A percentile compares a stretch with the other conserved stretches of the same genome.
Evolutionary conservation across 2,888 invertebrate species (phyloP).

Genomic region (Calameuta filiformis): DNA sequence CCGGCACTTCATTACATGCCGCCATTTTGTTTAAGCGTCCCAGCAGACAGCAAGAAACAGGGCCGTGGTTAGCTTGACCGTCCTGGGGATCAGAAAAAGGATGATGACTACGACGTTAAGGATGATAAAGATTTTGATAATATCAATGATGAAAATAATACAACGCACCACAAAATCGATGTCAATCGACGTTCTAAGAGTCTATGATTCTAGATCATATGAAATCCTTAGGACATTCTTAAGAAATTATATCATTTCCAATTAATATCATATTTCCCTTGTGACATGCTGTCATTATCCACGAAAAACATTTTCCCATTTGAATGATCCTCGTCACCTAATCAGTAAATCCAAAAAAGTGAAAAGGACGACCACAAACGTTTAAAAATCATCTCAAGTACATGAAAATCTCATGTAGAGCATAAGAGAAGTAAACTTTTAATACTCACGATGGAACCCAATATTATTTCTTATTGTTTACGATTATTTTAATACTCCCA

Average conservation of each 20-base stretch:
- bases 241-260: neutral
- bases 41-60: slow-evolving; percentile 48
- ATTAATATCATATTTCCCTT: neutral
- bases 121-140: neutral
- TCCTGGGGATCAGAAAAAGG: neutral
- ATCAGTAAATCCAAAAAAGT: neutral
- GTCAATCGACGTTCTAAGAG: neutral
- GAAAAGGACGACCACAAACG: neutral
- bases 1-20: slow-evolving; percentile 57
- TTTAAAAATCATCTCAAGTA: neutral
- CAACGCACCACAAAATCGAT: neutral
- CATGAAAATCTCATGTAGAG: neutral
- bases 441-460: neutral
- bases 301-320: neutral
- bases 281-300: neutral
- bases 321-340: neutral
- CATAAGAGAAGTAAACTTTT: neutral
- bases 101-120: neutral
- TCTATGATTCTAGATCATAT: neutral
- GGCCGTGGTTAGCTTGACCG: neutral
- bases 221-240: neutral
- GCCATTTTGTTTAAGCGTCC: slow-evolving; percentile 58
- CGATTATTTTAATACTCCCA: neutral
- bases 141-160: neutral
- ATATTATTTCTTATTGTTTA: neutral